Evolutionary conservation across 2,888 invertebrate genomes (phyloP).

Genomic region (Zaprionus bogoriensis): DNA sequence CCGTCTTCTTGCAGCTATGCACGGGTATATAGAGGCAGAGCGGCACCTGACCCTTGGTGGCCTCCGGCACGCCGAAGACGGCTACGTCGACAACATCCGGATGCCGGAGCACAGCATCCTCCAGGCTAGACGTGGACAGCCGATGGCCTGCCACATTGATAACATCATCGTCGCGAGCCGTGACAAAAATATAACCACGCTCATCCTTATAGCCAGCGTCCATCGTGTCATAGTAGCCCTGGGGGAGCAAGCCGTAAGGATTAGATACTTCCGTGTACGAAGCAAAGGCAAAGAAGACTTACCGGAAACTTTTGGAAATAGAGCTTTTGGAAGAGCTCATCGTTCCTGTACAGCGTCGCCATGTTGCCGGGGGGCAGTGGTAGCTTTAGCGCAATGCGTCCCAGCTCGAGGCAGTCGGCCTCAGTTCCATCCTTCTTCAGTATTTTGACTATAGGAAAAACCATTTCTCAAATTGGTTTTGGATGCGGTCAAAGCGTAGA

Average conservation of each 20-base stretch:
- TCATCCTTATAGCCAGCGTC: slow-evolving; percentile 95
- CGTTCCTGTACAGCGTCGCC: slow-evolving; percentile 91
- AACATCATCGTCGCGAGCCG: slow-evolving; percentile 94
- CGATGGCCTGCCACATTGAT: slow-evolving; percentile 98
- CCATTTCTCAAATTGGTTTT: too few relatives aligned
- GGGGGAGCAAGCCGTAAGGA: too few relatives aligned
- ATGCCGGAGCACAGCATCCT: slow-evolving; percentile 95
- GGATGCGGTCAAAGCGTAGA: too few relatives aligned
- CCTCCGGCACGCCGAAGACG: slow-evolving; percentile 94
- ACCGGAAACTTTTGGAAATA: slow-evolving; percentile 94
- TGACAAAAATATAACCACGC: slow-evolving; percentile 93
- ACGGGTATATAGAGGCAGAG: slow-evolving; percentile 92
- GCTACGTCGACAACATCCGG: slow-evolving; percentile 93
- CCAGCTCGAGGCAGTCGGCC: slow-evolving; percentile 89
- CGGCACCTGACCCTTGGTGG: slow-evolving; percentile 95
- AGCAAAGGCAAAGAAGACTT: slow-evolving; percentile 65
- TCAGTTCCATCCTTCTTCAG: slow-evolving; percentile 88
- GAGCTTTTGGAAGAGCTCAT: slow-evolving; percentile 89
- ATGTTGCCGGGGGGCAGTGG: slow-evolving; percentile 96
- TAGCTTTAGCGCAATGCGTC: slow-evolving; percentile 91
- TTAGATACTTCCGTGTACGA: too few relatives aligned
- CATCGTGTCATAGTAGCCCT: slow-evolving; percentile 91
- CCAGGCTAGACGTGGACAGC: slow-evolving; percentile 93
- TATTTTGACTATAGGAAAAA: slow-evolving; percentile 85
- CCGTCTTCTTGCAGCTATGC: slow-evolving; percentile 77